Base-by-base conservation (phyloP, 64 coral and sea anemone species). In the Pocillopora damicornis region DNA sequence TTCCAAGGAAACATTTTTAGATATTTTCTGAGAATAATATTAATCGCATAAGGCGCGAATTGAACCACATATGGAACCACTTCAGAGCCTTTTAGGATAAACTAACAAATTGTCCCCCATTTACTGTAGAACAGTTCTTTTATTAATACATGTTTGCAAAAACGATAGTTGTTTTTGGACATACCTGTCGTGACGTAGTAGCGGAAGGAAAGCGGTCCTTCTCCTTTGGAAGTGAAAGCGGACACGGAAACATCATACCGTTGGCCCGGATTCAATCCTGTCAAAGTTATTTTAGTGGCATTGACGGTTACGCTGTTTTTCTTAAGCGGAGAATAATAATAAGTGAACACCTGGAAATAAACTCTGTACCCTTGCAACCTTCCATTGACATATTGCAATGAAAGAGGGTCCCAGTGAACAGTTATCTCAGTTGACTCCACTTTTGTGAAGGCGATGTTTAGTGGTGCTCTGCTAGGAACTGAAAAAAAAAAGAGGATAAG, bases 191-290 rank as follows among this genome's bases (percentile, higher is more conserved):
- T 83, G 9, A 83, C 62, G 64, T 65, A 68, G 18, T 51, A 67
- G 37, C 5, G 1, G 15, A 38, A 22, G 22, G 80, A 83, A 22
- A 35, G 80, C 0, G 80, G 80, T 67, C 86, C 86, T 45, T 61
- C 86, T 75, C 86, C 86, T 87, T 87, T 87, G 15, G 74, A 74
- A 2, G 86, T 87, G 20, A 75, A 87, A 15, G 86, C 86, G 9
- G 74, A 37, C 22, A 87, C 56, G 12, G 15, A 76, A 13, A 75
- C 56, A 22, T 75, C 22, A 73, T 87, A 87, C 42, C 69, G 69
- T 20, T 63, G 69, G 17, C 58, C 69, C 1, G 69, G 69, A 7
- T 30, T 37, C 58, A 87, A 60, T 13, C 72, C 57, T 15, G 23
- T 87, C 11, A 87, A 38, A 16, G 60, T 76, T 59, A 15, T 12